Conservation (phyloP, 2,113 vertebrate genomes). For the Gallinago media region DNA sequence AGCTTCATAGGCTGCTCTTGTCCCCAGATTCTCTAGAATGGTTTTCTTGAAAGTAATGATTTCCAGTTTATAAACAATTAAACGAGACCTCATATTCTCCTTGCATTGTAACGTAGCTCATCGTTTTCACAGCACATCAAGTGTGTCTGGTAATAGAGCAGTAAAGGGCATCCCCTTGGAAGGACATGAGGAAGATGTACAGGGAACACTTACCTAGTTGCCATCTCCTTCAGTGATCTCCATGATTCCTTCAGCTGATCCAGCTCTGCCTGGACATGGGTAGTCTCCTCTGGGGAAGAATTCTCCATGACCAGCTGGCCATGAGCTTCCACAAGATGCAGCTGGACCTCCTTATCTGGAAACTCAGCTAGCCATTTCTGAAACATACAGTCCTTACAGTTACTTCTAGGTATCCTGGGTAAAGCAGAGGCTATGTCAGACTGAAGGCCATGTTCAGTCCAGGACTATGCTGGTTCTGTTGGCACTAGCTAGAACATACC, state of each 20-base stretch:
- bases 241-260: constrained; percentile 77
- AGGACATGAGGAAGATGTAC: background rate
- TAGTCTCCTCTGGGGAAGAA: constrained; percentile 85
- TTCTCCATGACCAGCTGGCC: constrained; percentile 80
- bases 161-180: background rate
- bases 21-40: background rate
- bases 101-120: background rate
- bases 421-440: constrained; percentile 27
- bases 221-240: constrained; percentile 39
- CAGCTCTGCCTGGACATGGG: constrained; percentile 80
- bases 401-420: constrained; percentile 22
- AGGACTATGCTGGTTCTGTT: constrained; percentile 3
- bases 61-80: background rate
- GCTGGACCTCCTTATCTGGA: constrained; percentile 87
- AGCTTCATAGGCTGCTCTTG: background rate
- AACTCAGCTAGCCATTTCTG: constrained; percentile 86
- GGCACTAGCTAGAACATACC: constrained; percentile 24
- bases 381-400: constrained; percentile 48
- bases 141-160: background rate
- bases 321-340: constrained; percentile 80
- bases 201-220: constrained; percentile 50
- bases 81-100: background rate
- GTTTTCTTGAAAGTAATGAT: background rate
- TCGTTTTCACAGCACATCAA: background rate
- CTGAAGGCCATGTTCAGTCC: constrained; percentile 19